These are phyloP conservation scores for Emmelina monodactyla DNA, from an alignment of 2,888 invertebrate species.

Conservation along the genomic window DNA sequence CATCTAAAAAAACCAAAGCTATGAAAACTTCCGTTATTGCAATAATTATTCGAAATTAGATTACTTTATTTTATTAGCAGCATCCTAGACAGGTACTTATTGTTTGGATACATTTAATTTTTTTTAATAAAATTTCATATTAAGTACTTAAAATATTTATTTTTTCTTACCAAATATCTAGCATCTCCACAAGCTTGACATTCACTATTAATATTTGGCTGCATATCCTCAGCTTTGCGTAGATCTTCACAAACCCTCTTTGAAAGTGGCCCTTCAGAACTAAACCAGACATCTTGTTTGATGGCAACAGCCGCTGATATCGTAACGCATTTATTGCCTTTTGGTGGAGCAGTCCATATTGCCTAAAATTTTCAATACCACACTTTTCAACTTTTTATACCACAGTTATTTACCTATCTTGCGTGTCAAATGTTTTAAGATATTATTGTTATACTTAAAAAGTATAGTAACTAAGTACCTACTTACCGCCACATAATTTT, in stretches of 20 bases:
- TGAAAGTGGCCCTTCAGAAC: conserved; percentile 38
- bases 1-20: too few species aligned
- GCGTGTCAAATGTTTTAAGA: too few species aligned
- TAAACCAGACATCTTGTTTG: conserved; percentile 48
- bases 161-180: conserved; percentile 41
- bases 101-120: too few species aligned
- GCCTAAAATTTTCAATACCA: conserved; percentile 26
- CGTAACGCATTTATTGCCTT: conserved; percentile 46
- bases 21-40: too few species aligned
- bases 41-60: too few species aligned
- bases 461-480: too few species aligned
- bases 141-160: too few species aligned
- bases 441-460: too few species aligned
- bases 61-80: too few species aligned
- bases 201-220: conserved; percentile 36
- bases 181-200: conserved; percentile 49
- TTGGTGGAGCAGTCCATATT: conserved; percentile 41
- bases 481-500: conserved; percentile 37
- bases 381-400: too few species aligned
- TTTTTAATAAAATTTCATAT: too few species aligned
- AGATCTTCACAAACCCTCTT: conserved; percentile 43
- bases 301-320: conserved; percentile 46
- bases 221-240: conserved; percentile 47
- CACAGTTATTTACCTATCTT: background rate
- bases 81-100: too few species aligned